Evolutionary conservation across 2,797 vertebrate genomes (phyloP).

Genomic region (Thunnus albacares): DNA sequence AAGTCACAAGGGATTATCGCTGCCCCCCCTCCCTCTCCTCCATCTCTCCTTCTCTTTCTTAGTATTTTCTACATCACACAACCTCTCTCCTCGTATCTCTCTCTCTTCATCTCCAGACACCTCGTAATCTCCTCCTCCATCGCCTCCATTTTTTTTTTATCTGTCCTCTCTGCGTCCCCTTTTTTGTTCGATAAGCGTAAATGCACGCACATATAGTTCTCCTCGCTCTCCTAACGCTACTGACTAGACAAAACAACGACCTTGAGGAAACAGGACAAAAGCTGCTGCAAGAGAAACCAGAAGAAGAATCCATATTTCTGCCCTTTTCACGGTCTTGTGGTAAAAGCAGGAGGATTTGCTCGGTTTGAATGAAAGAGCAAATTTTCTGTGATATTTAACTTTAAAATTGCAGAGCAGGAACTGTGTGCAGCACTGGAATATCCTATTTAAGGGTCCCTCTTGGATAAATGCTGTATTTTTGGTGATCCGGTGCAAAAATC

Average conservation of each 20-base stretch:
- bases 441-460: neutral
- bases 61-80: neutral
- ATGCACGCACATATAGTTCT: neutral
- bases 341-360: constrained; percentile 3
- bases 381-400: constrained; percentile 12
- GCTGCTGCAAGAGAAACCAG: constrained; percentile 7
- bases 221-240: neutral
- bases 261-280: constrained; percentile 2
- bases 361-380: neutral
- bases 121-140: constrained; percentile 23
- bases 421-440: neutral
- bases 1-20: constrained; percentile 35
- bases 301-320: neutral
- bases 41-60: neutral
- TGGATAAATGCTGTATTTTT: too few species aligned
- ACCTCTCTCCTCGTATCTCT: constrained; percentile 14
- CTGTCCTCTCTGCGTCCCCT: neutral
- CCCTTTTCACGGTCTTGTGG: too few species aligned
- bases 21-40: neutral
- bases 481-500: neutral
- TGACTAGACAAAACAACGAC: constrained; percentile 11
- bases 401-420: constrained; percentile 4
- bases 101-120: constrained; percentile 38
- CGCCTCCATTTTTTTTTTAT: neutral
- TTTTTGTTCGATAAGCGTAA: constrained; percentile 6